Conservation (phyloP, 2,888 invertebrate genomes). For the Dryadula phaetusa region DNA sequence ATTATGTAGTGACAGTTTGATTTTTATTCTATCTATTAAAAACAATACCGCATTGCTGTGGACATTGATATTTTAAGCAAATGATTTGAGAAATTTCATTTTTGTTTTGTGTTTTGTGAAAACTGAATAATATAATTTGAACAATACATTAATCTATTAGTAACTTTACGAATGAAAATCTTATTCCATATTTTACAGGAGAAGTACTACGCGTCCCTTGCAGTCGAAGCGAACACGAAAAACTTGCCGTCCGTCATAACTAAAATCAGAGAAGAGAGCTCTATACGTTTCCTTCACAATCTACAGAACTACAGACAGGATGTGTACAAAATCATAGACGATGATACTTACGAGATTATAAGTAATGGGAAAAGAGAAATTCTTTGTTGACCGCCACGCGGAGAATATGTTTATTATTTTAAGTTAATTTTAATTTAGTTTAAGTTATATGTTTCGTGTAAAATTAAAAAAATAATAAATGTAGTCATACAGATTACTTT, state of each 20-base stretch:
- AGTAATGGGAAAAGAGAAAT: constrained; percentile 75
- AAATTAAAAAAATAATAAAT: neutral
- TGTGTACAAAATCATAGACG: constrained; percentile 87
- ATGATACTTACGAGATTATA: constrained; percentile 83
- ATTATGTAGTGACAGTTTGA: no score
- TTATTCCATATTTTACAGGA: constrained; percentile 71
- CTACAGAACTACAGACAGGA: constrained; percentile 87
- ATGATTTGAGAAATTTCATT: no score
- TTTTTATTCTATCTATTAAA: no score
- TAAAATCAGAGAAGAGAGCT: constrained; percentile 88
- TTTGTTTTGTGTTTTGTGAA: no score
- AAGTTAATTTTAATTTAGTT: constrained; percentile 40
- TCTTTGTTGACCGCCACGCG: constrained; percentile 68
- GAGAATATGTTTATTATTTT: constrained; percentile 39
- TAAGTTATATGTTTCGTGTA: no score
- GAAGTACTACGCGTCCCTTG: constrained; percentile 88
- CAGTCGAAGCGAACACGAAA: constrained; percentile 84
- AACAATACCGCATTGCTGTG: no score
- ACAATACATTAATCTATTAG: neutral
- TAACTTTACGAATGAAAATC: neutral
- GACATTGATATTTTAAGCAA: no score
- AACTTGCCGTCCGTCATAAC: constrained; percentile 87
- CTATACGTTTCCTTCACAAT: constrained; percentile 85
- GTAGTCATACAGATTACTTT: neutral
- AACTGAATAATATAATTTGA: no score